Evolutionary conservation across 2,888 invertebrate genomes (phyloP), one percentile per base, ranked within the genome.

Genomic region (Diarsia dahlii): DNA sequence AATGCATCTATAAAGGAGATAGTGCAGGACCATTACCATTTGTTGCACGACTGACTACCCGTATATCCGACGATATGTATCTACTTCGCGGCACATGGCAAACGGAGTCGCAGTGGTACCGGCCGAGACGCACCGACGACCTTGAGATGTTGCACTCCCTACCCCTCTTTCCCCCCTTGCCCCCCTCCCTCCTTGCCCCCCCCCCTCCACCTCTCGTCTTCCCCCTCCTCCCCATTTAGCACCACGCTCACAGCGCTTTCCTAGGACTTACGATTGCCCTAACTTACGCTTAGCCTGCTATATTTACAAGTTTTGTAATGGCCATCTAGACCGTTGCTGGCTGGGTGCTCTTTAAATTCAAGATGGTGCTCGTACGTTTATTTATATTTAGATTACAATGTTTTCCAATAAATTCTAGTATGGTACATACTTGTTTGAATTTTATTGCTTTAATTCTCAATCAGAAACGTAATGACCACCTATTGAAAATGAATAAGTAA

Each of bases 131-230:
- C 90, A 84, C 82, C 90, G 94, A 95, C 90, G 94, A 95, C 95
- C 95, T 95, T 95, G 94, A 92, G 90, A 92, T 88, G 89, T 91
- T 93, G 93, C 95, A 95, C 82, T 70, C 84, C 82, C 89, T 72
- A 76, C 81, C 81, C 78, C 76, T 79, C 78, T 60, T 48, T 28
- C 28, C 78, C 78, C 78, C 74, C 78, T 60, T 48, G 1, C 28
- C 78, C 78, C 78, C 74, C 78, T 58, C 73, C 66, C 71, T 67
- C 69, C 66, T 46, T 77, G 71, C 62, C 9, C n/a, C 8, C 46
- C 46, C n/a, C 74, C 46, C 45, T 39, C 52, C 54, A 3, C 73
- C 66, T 68, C 72, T 9, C 46, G 20, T 71, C 62, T 34, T 65
- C 78, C 71, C 70, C 78, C 54, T 69, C 34, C 77, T 72, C 76